Evolutionary conservation across 2,797 vertebrate genomes (phyloP).

Genomic region (Crypturellus tataupa): DNA sequence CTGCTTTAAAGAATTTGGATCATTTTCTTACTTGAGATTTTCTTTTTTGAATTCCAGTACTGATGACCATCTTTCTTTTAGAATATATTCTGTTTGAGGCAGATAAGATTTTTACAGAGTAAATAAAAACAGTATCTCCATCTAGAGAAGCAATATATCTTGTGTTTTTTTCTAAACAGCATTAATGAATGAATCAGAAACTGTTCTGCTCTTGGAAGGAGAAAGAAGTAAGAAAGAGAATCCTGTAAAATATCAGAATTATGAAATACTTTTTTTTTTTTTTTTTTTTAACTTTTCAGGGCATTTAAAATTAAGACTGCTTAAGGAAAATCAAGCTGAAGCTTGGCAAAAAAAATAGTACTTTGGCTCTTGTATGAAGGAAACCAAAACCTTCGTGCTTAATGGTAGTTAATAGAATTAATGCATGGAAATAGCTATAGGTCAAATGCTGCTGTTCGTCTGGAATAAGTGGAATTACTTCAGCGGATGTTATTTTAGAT

Average conservation of each 20-base stretch:
- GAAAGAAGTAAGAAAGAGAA: neutral
- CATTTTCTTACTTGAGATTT: neutral
- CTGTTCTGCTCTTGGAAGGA: neutral
- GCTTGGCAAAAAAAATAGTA: neutral
- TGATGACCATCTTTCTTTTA: neutral
- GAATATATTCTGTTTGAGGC: neutral
- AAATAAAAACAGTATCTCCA: neutral
- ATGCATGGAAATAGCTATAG: constrained; percentile 1
- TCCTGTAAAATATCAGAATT: neutral
- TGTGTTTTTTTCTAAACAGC: neutral
- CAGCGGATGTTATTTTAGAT: neutral
- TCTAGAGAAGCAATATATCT: neutral
- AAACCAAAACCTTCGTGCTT: neutral
- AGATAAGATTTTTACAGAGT: neutral
- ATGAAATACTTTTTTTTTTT: neutral
- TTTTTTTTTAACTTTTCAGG: neutral
- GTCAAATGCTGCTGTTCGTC: neutral
- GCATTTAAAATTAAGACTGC: neutral
- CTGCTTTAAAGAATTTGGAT: neutral
- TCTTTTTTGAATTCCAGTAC: neutral
- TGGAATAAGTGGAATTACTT: neutral
- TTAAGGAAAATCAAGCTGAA: neutral
- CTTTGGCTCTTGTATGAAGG: neutral
- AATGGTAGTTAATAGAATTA: neutral
- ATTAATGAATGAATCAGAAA: too few species aligned